Conservation (phyloP, 2,888 invertebrate genomes). For the Drosophila picticornis region DNA sequence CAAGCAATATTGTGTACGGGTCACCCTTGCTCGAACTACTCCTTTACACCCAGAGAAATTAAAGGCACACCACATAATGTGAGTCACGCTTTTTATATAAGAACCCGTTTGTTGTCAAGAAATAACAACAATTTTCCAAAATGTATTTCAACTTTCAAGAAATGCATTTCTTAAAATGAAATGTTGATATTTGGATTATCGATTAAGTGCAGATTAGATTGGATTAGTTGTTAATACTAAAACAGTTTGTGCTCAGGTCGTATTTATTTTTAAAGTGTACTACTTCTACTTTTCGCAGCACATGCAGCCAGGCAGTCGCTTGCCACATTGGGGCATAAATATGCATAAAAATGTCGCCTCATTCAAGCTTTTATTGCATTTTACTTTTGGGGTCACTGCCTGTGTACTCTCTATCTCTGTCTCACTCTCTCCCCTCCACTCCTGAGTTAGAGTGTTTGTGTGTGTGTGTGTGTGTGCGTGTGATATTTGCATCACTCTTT, state of each 20-base stretch:
- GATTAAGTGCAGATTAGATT: not conserved
- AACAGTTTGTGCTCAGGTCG: not conserved
- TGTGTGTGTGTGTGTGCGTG: conserved; percentile 1
- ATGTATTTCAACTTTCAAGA: not conserved
- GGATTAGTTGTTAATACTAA: not conserved
- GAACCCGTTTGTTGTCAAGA: not conserved
- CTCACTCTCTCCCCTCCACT: not conserved
- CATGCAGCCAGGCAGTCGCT: conserved; percentile 24
- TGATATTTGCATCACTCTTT: conserved; percentile 31
- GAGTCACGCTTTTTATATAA: not conserved
- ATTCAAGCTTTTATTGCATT: conserved; percentile 69
- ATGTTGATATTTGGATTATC: not conserved
- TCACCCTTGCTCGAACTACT: not conserved
- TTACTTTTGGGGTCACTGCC: conserved; percentile 56
- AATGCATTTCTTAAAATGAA: not conserved
- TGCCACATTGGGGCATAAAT: conserved; percentile 60
- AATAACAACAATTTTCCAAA: not conserved
- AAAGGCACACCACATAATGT: not conserved
- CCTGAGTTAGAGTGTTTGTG: not conserved
- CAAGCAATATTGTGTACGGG: conserved; percentile 43
- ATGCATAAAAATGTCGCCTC: conserved; percentile 74
- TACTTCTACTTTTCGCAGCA: not conserved
- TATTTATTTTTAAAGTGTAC: not conserved
- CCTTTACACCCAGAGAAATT: not conserved
- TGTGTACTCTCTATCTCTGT: conserved; percentile 19